Base-by-base conservation (phyloP, 2,113 vertebrate genomes). In the Periophthalmus modestus region DNA sequence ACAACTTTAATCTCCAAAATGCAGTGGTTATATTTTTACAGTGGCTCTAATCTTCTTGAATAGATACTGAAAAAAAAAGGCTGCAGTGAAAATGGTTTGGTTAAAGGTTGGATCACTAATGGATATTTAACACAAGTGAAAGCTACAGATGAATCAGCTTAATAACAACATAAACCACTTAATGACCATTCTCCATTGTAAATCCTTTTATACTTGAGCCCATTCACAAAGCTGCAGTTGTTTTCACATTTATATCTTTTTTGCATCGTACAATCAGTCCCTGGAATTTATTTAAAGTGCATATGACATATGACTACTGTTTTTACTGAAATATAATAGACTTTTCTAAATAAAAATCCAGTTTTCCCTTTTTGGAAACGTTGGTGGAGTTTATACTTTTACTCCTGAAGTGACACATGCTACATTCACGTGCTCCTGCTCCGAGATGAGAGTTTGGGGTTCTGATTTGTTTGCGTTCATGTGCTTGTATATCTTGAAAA, bases 231-330 rank as follows among this genome's bases (percentile, higher is more conserved):
- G 3, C 61, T n/a, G 18, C 10, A 65, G 39, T 19, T 65, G 18
- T 39, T 62, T 34, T 65, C 33, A 39, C 33, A 15, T 65, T 39
- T 39, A 11, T 9, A 39, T 11, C 57, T 34, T 65, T 59, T 62
- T 67, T 81, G 73, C 73, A 79, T 75, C 63, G n/a, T 12, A 74
- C 28, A 68, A 74, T 24, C 73, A 61, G 75, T 66, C 61, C 66
- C 75, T 83, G 57, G 57, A 12, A 28, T 28, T 59, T 15, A 89
- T 85, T 90, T 92, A 77, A 83, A 43, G 39, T 43, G 7, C 39
- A 43, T 43, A 43, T 43, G 39, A 43, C 39, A 43, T 43, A 43
- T 43, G 39, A 43, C 39, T 43, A 10, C 7, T 11, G 7, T 43
- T 43, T 43, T 43, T 9, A 10, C 39, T 43, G 11, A 28, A 28